Evolutionary conservation across 2,888 invertebrate species (phyloP).

Genomic region (Pimpla rufipes): DNA sequence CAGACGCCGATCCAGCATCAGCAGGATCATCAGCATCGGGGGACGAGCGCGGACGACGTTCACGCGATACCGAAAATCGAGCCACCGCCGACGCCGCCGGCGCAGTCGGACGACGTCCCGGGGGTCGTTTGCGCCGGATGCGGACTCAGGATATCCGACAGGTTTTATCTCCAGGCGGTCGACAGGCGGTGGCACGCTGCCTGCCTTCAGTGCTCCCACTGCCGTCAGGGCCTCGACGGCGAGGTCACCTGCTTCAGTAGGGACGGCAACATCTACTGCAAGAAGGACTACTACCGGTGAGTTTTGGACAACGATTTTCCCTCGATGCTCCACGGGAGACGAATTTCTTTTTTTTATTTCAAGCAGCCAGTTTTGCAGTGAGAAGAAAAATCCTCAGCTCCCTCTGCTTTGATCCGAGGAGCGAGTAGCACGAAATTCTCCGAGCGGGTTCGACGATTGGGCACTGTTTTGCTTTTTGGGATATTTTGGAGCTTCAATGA

Average conservation of each 20-base stretch:
- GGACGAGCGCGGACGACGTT: conserved; percentile 82
- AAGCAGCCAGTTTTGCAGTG: too few relatives aligned
- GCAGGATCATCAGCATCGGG: conserved; percentile 69
- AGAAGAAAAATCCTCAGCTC: too few relatives aligned
- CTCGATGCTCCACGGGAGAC: too few relatives aligned
- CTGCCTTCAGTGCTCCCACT: conserved; percentile 96
- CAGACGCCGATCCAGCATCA: conserved; percentile 71
- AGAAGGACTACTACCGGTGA: conserved; percentile 98
- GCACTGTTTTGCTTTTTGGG: neutral
- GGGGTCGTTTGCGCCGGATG: conserved; percentile 94
- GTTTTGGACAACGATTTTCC: conserved; percentile 79
- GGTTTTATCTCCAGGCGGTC: conserved; percentile 96
- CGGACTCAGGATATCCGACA: conserved; percentile 93
- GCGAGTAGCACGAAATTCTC: too few relatives aligned
- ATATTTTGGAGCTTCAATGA: neutral
- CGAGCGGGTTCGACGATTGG: too few relatives aligned
- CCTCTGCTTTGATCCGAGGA: too few relatives aligned
- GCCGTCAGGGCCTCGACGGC: conserved; percentile 94
- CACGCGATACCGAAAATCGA: conserved; percentile 87
- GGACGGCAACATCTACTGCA: conserved; percentile 97
- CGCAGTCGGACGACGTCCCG: conserved; percentile 83
- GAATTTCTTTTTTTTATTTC: too few relatives aligned
- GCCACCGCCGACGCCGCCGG: conserved; percentile 84
- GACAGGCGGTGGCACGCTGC: conserved; percentile 97
- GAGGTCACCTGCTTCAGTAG: conserved; percentile 97